Percentiles rank a stretch among this genome's conserved stretches.
Evolutionary conservation across 2,797 vertebrate species (phyloP).

Genomic region (Crenichthys baileyi): DNA sequence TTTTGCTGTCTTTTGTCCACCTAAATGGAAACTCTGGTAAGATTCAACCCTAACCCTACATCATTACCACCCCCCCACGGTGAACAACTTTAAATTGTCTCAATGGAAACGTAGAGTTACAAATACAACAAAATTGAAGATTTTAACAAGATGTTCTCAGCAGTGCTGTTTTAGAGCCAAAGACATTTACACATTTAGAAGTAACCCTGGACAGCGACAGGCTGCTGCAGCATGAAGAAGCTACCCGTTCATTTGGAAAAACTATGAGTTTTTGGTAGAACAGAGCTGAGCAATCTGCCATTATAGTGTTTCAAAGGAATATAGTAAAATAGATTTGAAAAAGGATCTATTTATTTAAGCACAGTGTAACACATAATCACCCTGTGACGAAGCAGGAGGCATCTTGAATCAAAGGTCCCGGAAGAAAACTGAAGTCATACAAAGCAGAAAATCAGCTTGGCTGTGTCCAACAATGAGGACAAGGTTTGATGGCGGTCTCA

Average conservation of each 20-base stretch:
- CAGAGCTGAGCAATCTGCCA: background rate
- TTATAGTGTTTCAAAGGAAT: background rate
- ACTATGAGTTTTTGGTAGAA: background rate
- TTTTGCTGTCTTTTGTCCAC: background rate
- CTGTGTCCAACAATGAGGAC: background rate
- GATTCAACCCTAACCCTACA: too few species aligned
- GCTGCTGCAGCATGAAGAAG: background rate
- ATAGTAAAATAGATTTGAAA: background rate
- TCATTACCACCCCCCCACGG: too few species aligned
- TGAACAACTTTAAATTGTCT: too few species aligned
- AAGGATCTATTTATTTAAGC: background rate
- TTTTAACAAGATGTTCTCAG: too few species aligned
- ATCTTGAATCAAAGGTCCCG: too few species aligned
- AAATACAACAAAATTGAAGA: too few species aligned
- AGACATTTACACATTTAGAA: background rate
- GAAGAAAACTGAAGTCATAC: background rate
- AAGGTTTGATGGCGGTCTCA: background rate
- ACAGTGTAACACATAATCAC: background rate
- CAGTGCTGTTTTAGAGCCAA: too few species aligned
- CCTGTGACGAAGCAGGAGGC: background rate
- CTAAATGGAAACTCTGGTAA: background rate
- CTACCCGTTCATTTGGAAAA: background rate
- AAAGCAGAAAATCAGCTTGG: background rate
- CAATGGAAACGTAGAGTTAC: too few species aligned
- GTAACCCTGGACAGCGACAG: background rate